Evolutionary conservation across 2,888 invertebrate species (phyloP), one percentile per base, ranked within the genome.

Genomic region (Zelleria hepariella): DNA sequence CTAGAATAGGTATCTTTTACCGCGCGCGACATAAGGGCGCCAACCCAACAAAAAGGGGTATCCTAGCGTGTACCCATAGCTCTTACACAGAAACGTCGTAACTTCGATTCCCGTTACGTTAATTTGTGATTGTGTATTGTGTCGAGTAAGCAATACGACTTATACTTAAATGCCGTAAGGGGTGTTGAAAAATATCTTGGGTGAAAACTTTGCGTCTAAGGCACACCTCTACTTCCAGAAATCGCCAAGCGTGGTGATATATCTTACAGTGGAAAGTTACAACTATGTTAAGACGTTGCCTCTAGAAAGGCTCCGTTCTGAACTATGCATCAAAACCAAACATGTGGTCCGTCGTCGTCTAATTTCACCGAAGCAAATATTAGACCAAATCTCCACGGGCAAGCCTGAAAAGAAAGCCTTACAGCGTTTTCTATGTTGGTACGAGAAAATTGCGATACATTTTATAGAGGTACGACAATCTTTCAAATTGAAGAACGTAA

Each of bases 241-340:
- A n/a, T n/a, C n/a, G n/a, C n/a, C n/a, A n/a, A n/a, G n/a, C n/a
- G n/a, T n/a, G n/a, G n/a, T n/a, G n/a, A n/a, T n/a, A n/a, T n/a
- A n/a, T n/a, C n/a, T n/a, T n/a, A n/a, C n/a, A n/a, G n/a, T n/a
- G n/a, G n/a, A n/a, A n/a, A n/a, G n/a, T n/a, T n/a, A n/a, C n/a
- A n/a, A n/a, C n/a, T n/a, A n/a, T n/a, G n/a, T n/a, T n/a, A n/a
- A n/a, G n/a, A n/a, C n/a, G n/a, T n/a, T n/a, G n/a, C n/a, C n/a
- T n/a, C n/a, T n/a, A n/a, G n/a, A n/a, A n/a, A n/a, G n/a, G n/a
- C n/a, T 4, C 32, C 15, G 32, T 42, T 32, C 32, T 32, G 82
- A 83, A 86, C 74, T 85, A 87, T 87, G 84, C 86, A 87, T 84
- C 81, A 86, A 84, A 82, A 78, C 77, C 82, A 86, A 87, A 87